These are phyloP conservation scores for Brenthis daphne DNA, from an alignment of 2,888 invertebrate species.

Conservation along the genomic window DNA sequence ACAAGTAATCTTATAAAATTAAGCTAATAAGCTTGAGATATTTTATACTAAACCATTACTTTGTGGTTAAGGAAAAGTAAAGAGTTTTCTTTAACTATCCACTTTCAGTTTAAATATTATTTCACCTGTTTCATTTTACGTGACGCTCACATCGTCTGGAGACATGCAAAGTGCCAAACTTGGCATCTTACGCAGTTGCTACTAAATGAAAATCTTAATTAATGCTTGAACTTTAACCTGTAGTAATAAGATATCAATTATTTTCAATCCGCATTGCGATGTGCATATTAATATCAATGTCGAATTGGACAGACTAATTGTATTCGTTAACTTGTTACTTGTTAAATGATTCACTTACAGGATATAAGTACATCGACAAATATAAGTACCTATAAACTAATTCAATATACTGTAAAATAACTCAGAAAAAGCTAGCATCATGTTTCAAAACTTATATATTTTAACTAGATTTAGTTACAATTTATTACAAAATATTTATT, in stretches of 20 bases:
- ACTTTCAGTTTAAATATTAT: constrained; percentile 33
- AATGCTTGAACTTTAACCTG: constrained; percentile 58
- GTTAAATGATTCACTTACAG: neutral
- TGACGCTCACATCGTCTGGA: constrained; percentile 50
- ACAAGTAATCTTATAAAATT: too few relatives aligned
- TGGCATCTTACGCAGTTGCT: constrained; percentile 48
- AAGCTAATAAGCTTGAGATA: too few relatives aligned
- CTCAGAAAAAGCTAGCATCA: too few relatives aligned
- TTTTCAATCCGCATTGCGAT: constrained; percentile 27
- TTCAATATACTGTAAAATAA: too few relatives aligned
- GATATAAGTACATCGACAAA: neutral
- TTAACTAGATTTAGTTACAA: too few relatives aligned
- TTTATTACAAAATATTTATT: too few relatives aligned
- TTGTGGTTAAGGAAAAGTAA: constrained; percentile 22
- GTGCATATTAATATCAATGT: constrained; percentile 9
- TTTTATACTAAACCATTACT: neutral
- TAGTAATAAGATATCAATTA: constrained; percentile 18
- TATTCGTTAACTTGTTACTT: constrained; percentile 2
- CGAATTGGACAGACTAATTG: constrained; percentile 4
- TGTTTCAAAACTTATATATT: too few relatives aligned
- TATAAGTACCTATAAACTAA: too few relatives aligned
- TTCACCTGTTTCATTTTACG: constrained; percentile 45
- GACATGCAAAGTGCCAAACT: constrained; percentile 54
- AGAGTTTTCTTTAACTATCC: constrained; percentile 27
- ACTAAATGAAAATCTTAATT: constrained; percentile 63